Evolutionary conservation across 2,797 vertebrate species (phyloP).

Genomic region (Coregonus sp.): DNA sequence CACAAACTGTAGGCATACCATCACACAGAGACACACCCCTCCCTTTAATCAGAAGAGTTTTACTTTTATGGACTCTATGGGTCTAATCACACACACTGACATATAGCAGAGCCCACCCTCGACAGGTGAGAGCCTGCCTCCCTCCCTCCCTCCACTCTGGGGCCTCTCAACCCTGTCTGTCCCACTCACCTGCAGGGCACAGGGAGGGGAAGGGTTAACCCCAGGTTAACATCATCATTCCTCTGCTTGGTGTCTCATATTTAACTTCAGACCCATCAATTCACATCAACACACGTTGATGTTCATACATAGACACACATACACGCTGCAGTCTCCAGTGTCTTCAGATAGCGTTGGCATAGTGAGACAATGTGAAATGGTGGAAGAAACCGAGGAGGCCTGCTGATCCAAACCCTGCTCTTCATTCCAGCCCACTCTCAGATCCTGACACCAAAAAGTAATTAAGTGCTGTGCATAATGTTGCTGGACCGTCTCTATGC

Average conservation of each 20-base stretch:
- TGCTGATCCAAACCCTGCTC: conserved; percentile 33
- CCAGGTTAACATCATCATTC: conserved; percentile 5
- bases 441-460: conserved; percentile 70
- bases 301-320: not conserved
- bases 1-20: not conserved
- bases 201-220: not conserved
- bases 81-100: not conserved
- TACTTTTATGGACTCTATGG: not conserved
- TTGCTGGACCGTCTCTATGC: conserved; percentile 59
- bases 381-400: not conserved
- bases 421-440: conserved; percentile 22
- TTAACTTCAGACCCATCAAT: not conserved
- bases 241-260: not conserved
- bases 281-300: not conserved
- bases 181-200: conserved; percentile 1
- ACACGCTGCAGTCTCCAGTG: not conserved
- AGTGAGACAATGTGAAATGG: conserved; percentile 3
- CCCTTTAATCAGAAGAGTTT: not conserved
- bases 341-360: not conserved
- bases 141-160: not conserved
- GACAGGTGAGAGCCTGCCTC: not conserved
- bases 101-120: not conserved
- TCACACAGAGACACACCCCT: not conserved
- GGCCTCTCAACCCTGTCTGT: not conserved
- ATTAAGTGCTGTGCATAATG: conserved; percentile 68